Evolutionary conservation across 2,888 invertebrate genomes (phyloP).

Genomic region (Sphaerophoria taeniata): DNA sequence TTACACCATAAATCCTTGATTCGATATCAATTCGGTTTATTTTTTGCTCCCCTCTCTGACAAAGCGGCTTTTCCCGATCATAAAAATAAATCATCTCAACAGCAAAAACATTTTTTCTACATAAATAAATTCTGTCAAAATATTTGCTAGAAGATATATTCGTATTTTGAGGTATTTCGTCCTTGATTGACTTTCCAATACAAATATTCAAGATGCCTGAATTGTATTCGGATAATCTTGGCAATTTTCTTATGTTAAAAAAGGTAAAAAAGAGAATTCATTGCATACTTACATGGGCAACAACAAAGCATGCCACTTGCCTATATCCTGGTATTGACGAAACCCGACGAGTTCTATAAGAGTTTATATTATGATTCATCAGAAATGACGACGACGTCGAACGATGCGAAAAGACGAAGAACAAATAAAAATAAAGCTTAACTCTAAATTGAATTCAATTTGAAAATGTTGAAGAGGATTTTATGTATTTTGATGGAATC

Average conservation of each 20-base stretch:
- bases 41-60: too few relatives aligned
- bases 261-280: not conserved
- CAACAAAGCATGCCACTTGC: not conserved
- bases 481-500: conserved; percentile 13
- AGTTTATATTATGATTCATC: too few relatives aligned
- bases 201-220: conserved; percentile 7
- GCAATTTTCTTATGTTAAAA: conserved; percentile 5
- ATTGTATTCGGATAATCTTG: conserved; percentile 29
- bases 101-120: too few relatives aligned
- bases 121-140: conserved; percentile 16
- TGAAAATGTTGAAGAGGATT: conserved; percentile 1
- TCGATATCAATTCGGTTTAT: not conserved
- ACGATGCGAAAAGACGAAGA: not conserved
- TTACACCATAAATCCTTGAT: conserved; percentile 1
- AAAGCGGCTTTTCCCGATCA: not conserved
- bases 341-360: too few relatives aligned
- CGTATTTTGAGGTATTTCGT: conserved; percentile 5
- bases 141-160: not conserved
- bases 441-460: conserved; percentile 49
- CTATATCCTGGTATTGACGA: conserved; percentile 7
- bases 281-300: conserved; percentile 13
- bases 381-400: not conserved
- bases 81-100: not conserved
- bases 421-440: conserved; percentile 31
- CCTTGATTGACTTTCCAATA: conserved; percentile 38